Evolutionary conservation across 2,797 vertebrate genomes (phyloP), one percentile per base, ranked within the genome.

Genomic region (Lagocephalus sceleratus): DNA sequence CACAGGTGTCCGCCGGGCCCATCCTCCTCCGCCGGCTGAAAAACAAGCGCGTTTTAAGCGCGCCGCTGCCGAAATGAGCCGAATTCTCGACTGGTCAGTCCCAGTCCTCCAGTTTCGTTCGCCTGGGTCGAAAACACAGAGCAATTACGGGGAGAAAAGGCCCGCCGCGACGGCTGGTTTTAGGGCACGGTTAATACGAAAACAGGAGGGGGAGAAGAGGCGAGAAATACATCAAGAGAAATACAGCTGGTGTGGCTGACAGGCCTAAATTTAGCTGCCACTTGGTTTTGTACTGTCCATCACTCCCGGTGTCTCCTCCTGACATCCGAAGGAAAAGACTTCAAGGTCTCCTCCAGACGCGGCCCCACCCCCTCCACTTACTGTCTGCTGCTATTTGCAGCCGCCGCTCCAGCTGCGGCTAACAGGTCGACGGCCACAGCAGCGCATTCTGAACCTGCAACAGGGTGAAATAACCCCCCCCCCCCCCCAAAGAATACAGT

Each of bases 201-300:
- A 67, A 57, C 26, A 26, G 60, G 70, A 76, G 71, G 60, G 70
- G 75, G 71, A 78, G 72, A 68, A 64, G 47, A 60, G 56, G 68
- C 44, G 58, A 56, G 57, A 79, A 72, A 70, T 55, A 51, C 38
- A 68, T 71, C 51, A 63, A 69, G 53, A 51, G 57, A 76, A 80
- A 73, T 73, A 76, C 53, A 69, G 51, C 41, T 60, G 2, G 14
- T 47, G 42, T 51, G 11, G 29, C 47, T 71, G 75, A 78, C 3
- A 16, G n/a, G 41, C 20, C 63, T 67, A 65, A 71, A 77, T 71
- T 63, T 71, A 68, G 64, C 60, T 22, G 15, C 40, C 72, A 55
- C 51, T 43, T 38, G 35, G 51, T 68, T 65, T 53, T 61, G 25
- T 61, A 49, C 56, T 66, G 54, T 41, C 71, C 61, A 64, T 77